Evolutionary conservation across 2,113 vertebrate genomes (phyloP), one percentile per base, ranked within the genome.

Genomic region (Hydrochoerus hydrochaeris): DNA sequence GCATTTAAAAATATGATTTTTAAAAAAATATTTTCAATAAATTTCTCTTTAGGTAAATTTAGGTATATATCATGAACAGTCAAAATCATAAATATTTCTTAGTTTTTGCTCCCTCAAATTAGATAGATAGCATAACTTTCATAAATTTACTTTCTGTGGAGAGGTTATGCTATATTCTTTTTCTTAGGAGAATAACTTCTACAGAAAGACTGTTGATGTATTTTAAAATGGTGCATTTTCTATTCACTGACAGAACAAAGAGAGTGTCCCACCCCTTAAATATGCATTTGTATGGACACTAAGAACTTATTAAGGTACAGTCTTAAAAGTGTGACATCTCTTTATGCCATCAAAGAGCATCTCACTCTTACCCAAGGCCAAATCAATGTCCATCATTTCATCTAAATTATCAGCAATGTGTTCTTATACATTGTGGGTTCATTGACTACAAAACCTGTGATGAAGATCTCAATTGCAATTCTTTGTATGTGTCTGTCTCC

Each of bases 211-310:
- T 81, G 12, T 63, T 32, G 24, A 30, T 65, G 1, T 78, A 73
- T 52, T 73, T 73, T 71, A 28, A 35, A 85, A 38, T 82, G 28
- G 5, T 85, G 63, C 30, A 16, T 77, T 69, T 63, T 63, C 3
- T 13, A 14, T 16, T 78, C 8, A 4, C 24, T 54, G 85, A 11
- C 6, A 96, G 32, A 67, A 1, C 49, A 49, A 94, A 46, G 19
- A 14, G 1, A 0, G 0, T 22, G 16, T 22, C 10, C 7, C 3
- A 38, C 7, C n/a, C 17, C 35, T 20, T 69, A 3, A 4, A 19
- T 80, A 24, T 46, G 57, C 7, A 65, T 26, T 69, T 0, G 52
- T 49, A 49, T 71, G 10, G 75, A 82, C 11, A 46, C 14, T 54
- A 73, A 58, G 7, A 11, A 0, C 77, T 91, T 17, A 28, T 38